Conservation (phyloP, 2,113 vertebrate genomes). For the Dicaeum eximium region DNA sequence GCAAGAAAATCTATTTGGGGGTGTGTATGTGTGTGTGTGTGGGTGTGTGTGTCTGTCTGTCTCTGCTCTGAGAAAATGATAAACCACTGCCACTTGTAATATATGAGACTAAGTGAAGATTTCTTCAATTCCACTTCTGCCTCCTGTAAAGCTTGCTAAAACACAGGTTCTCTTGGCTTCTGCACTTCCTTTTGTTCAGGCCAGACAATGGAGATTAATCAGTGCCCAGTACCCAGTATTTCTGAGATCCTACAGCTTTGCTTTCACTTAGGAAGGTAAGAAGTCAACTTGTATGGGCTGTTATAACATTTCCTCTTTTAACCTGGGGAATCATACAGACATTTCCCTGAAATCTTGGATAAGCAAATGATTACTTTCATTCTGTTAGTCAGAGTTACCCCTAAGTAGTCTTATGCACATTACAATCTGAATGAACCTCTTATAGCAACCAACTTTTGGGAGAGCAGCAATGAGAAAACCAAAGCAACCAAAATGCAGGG, state of each 20-base stretch:
- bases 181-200: background rate
- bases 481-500: background rate
- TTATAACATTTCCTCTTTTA: background rate
- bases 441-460: background rate
- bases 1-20: background rate
- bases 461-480: background rate
- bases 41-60: too few relatives aligned
- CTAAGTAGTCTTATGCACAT: background rate
- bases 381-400: background rate
- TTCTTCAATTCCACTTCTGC: background rate
- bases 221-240: background rate
- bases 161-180: background rate
- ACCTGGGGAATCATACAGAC: background rate
- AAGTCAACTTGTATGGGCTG: background rate
- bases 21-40: background rate
- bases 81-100: background rate
- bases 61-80: background rate
- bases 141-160: background rate
- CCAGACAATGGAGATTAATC: background rate
- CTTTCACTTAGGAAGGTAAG: background rate
- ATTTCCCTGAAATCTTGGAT: background rate
- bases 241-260: background rate
- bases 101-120: background rate
- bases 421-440: background rate
- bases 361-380: background rate